phyloP scores from a whole-genome alignment of 2,113 vertebrate genomes.

The Sphaerodactylus townsendi region DNA sequence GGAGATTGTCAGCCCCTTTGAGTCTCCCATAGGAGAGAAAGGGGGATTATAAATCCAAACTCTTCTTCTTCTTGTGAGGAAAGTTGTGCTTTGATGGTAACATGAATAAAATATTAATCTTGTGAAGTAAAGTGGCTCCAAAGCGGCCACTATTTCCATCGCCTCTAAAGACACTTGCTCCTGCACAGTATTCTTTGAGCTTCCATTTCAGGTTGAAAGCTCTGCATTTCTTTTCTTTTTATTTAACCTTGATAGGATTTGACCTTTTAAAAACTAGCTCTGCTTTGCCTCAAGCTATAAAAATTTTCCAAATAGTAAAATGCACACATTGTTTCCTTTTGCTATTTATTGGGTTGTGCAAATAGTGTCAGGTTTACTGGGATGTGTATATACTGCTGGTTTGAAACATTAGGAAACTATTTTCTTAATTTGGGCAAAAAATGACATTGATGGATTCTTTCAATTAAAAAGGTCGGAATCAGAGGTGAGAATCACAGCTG shows the following conservation, averaged over 20 bases:
- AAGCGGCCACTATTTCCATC: background rate
- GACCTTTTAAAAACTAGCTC: background rate
- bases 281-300: slow-evolving; percentile 35
- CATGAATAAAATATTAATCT: background rate
- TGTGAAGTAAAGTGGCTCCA: background rate
- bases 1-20: too few species aligned
- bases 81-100: background rate
- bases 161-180: background rate
- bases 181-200: background rate
- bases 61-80: too few species aligned
- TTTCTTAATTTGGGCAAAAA: background rate
- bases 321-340: slow-evolving; percentile 15
- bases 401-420: background rate
- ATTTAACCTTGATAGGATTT: background rate
- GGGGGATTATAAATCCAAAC: too few species aligned
- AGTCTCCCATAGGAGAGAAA: too few species aligned
- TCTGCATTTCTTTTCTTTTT: background rate
- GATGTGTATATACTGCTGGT: too few species aligned
- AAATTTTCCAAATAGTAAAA: slow-evolving; percentile 31
- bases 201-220: background rate
- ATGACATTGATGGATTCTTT: background rate
- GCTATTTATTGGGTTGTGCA: background rate
- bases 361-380: background rate
- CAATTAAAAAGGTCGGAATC: background rate
- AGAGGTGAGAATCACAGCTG: background rate